Percentiles rank a stretch among this genome's conserved stretches.
Conservation (phyloP, 2,797 vertebrate genomes). For the Pangasius larnaudii region DNA sequence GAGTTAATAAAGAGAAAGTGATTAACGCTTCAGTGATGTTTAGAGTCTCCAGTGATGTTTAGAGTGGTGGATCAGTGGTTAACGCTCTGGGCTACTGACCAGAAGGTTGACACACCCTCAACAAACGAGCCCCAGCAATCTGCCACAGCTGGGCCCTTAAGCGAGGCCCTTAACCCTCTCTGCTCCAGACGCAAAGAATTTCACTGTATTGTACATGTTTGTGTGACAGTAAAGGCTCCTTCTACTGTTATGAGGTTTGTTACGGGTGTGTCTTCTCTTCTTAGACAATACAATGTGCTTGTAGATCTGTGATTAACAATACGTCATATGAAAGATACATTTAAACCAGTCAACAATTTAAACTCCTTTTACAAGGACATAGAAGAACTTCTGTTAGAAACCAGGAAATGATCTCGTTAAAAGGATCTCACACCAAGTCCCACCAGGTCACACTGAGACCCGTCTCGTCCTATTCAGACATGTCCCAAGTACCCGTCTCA, state of each 20-base stretch:
- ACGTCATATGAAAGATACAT: neutral
- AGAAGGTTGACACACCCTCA: neutral
- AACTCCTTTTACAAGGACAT: neutral
- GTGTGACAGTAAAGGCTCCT: neutral
- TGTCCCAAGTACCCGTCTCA: neutral
- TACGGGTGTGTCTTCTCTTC: neutral
- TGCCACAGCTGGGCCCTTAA: neutral
- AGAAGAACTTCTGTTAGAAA: neutral
- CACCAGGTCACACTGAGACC: neutral
- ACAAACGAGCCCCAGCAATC: neutral
- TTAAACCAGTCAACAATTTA: neutral
- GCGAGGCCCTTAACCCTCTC: no score
- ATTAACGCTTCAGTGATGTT: neutral
- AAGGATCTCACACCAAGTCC: neutral
- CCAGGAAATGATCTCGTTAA: neutral
- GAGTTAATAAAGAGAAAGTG: neutral
- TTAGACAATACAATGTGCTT: neutral
- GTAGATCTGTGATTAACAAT: neutral
- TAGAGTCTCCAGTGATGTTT: no score
- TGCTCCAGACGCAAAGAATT: neutral
- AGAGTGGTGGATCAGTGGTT: neutral
- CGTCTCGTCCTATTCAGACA: neutral
- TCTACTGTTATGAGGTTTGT: neutral
- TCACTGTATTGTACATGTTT: neutral
- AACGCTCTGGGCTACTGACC: neutral